phyloP scores from a whole-genome alignment of 2,113 vertebrate genomes.

The Dermatemys mawii region DNA sequence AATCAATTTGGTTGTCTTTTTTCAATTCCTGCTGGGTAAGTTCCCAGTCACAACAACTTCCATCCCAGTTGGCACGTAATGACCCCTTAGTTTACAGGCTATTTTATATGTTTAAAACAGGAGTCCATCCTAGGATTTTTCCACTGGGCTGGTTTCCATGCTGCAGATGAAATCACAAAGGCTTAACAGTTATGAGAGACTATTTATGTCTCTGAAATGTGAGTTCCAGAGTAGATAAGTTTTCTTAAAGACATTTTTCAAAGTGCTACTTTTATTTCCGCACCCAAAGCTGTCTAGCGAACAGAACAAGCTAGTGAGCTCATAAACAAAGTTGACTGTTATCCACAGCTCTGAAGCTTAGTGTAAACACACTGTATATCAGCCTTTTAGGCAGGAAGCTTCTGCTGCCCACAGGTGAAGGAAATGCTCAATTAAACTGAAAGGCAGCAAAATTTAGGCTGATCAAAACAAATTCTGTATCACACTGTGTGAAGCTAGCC shows the following conservation, averaged over 20 bases:
- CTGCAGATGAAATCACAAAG: neutral
- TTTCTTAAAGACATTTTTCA: neutral
- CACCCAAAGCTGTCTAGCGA: neutral
- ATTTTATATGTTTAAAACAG: neutral
- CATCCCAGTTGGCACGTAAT: neutral
- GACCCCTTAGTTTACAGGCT: neutral
- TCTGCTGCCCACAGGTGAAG: neutral
- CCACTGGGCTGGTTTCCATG: neutral
- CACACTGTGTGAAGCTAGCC: neutral
- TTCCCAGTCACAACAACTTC: neutral
- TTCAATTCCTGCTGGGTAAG: neutral
- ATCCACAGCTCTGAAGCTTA: neutral
- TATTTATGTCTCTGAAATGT: neutral
- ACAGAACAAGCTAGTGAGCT: neutral
- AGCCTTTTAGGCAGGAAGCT: neutral
- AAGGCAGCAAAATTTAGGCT: neutral
- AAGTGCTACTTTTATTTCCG: neutral
- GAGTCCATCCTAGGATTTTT: neutral
- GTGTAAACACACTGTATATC: neutral
- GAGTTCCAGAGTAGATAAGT: neutral
- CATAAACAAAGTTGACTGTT: neutral
- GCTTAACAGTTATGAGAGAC: neutral
- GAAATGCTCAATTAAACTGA: neutral
- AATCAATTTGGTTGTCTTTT: neutral
- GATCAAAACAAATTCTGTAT: neutral